These are phyloP conservation scores for Cephalotes varians DNA, from an alignment of 2,888 invertebrate genomes.

Conservation along the genomic window DNA sequence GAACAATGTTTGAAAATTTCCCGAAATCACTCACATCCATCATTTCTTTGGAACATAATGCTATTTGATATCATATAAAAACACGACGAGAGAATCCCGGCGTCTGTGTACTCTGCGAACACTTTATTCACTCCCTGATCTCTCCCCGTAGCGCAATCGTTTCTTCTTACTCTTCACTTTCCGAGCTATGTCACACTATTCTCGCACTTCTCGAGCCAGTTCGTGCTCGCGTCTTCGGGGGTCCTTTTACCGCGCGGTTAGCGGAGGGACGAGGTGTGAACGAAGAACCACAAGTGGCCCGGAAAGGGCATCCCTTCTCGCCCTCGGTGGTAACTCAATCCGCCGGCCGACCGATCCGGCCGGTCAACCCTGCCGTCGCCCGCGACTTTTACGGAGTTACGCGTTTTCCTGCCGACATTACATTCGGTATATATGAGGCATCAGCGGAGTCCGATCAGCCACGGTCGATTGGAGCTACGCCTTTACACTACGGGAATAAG, in stretches of 20 bases:
- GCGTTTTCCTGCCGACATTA: slow-evolving; percentile 72
- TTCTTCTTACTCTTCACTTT: slow-evolving; percentile 3
- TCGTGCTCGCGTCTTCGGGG: slow-evolving; percentile 68
- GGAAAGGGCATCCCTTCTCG: slow-evolving; percentile 75
- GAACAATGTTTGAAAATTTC: not conserved
- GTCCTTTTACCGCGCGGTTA: slow-evolving; percentile 64
- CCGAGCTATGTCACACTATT: not conserved
- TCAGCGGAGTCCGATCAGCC: slow-evolving; percentile 74
- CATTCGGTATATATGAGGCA: slow-evolving; percentile 41
- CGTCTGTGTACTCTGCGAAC: not conserved
- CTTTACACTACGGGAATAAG: slow-evolving; percentile 62
- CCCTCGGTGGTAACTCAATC: slow-evolving; percentile 80
- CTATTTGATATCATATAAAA: not conserved
- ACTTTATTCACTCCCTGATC: slow-evolving; percentile 27
- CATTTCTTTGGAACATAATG: not conserved
- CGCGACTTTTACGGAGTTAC: slow-evolving; percentile 80
- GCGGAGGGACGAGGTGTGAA: slow-evolving; percentile 83
- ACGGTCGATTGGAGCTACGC: slow-evolving; percentile 76
- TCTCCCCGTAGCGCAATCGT: slow-evolving; percentile 7
- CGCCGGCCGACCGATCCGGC: slow-evolving; percentile 58
- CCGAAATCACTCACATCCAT: not conserved
- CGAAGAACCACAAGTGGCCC: slow-evolving; percentile 84
- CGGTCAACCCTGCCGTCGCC: slow-evolving; percentile 50
- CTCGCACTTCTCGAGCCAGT: slow-evolving; percentile 30
- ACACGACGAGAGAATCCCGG: not conserved